Conservation (phyloP, 2,113 vertebrate genomes). For the Clarias macrocephalus region DNA sequence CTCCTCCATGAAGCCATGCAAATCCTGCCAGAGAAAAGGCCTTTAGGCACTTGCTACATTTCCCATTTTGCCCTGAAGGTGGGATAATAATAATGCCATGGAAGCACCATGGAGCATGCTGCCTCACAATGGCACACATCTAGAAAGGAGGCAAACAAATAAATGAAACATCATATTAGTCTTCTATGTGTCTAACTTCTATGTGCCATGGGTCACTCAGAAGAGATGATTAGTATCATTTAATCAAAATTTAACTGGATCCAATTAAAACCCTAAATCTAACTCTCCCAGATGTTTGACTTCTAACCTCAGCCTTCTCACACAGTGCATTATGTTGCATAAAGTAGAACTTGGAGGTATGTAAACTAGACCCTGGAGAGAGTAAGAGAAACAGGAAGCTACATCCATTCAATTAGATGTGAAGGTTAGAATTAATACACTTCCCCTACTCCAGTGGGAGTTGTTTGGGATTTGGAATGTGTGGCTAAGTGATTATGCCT, state of each 20-base stretch:
- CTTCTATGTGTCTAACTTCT: neutral
- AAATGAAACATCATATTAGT: neutral
- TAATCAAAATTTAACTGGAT: neutral
- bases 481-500: neutral
- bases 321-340: neutral
- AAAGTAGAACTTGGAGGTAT: neutral
- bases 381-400: neutral
- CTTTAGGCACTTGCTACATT: neutral
- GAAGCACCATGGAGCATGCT: neutral
- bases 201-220: neutral
- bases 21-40: neutral
- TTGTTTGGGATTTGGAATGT: slow-evolving; percentile 35
- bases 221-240: neutral
- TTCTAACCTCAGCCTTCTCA: neutral
- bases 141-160: neutral
- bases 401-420: slow-evolving; percentile 43
- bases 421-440: slow-evolving; percentile 45
- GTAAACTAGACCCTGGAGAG: neutral
- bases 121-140: neutral
- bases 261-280: neutral
- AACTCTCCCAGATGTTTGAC: neutral
- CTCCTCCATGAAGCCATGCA: neutral
- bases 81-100: neutral
- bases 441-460: slow-evolving; percentile 23
- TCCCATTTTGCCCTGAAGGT: neutral